Evolutionary conservation across 2,888 invertebrate genomes (phyloP).

Genomic region (Xestia ashworthii): DNA sequence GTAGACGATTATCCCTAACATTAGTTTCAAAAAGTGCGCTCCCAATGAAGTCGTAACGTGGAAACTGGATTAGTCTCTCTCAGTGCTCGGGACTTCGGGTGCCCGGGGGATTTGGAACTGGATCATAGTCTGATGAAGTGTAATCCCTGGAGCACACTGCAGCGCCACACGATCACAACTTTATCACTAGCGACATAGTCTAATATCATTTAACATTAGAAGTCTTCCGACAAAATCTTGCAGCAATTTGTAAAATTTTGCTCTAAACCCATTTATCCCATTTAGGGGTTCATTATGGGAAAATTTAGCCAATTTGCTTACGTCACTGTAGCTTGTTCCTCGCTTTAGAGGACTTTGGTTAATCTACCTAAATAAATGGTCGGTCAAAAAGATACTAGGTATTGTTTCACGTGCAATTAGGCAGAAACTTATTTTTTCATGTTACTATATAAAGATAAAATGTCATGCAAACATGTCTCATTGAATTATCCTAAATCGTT

Average conservation of each 20-base stretch:
- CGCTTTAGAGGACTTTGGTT: slow-evolving; percentile 25
- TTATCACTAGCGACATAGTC: slow-evolving; percentile 40
- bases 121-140: slow-evolving; percentile 64
- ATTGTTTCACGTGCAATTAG: neutral
- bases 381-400: neutral
- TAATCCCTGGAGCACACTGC: slow-evolving; percentile 59
- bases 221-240: slow-evolving; percentile 30
- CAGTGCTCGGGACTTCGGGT: slow-evolving; percentile 39
- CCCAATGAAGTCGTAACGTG: slow-evolving; percentile 55
- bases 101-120: slow-evolving; percentile 52
- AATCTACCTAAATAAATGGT: slow-evolving; percentile 27
- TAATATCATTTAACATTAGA: slow-evolving; percentile 53
- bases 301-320: slow-evolving; percentile 58
- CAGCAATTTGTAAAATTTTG: slow-evolving; percentile 44
- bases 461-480: neutral
- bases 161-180: slow-evolving; percentile 44
- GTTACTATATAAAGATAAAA: too few relatives aligned
- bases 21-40: slow-evolving; percentile 52
- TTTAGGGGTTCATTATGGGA: slow-evolving; percentile 48
- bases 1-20: slow-evolving; percentile 41
- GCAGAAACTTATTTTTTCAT: neutral
- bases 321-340: slow-evolving; percentile 48
- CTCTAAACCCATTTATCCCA: slow-evolving; percentile 43
- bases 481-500: neutral
- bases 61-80: slow-evolving; percentile 59